phyloP scores from a whole-genome alignment of 2,113 vertebrate genomes.

The Rhombomys opimus region DNA sequence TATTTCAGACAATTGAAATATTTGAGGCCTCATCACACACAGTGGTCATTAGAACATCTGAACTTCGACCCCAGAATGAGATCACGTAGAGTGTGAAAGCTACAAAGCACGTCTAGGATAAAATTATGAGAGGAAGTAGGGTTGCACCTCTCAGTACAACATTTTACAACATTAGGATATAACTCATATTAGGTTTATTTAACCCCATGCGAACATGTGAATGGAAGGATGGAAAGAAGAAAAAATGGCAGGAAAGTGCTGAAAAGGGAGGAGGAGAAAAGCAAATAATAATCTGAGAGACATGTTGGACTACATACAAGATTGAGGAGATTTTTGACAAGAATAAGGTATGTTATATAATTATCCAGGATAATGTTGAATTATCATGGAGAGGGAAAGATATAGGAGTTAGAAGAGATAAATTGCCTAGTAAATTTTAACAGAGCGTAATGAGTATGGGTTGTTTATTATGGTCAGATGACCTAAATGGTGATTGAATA shows the following conservation, averaged over 20 bases:
- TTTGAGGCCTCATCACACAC: constrained; percentile 24
- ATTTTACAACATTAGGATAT: neutral
- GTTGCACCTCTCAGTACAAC: neutral
- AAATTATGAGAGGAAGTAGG: neutral
- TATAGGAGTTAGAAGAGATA: neutral
- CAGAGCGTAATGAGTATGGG: neutral
- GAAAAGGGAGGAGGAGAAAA: rapidly evolving
- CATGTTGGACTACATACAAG: neutral
- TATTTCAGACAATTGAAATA: constrained; percentile 34
- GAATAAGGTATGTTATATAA: neutral
- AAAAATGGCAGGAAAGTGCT: no score
- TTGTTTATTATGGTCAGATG: neutral
- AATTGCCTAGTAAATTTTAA: neutral
- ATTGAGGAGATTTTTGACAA: neutral
- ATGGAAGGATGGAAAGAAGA: no score
- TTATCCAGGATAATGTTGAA: neutral
- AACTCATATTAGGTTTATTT: neutral
- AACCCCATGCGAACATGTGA: neutral
- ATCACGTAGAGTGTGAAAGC: neutral
- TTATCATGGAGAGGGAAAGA: neutral
- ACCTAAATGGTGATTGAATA: neutral
- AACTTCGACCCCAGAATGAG: neutral
- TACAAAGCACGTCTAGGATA: rapidly evolving
- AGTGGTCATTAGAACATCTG: neutral
- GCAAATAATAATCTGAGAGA: neutral